These are phyloP conservation scores for Druon quercuslanigerum DNA, from an alignment of 1,140 invertebrate genomes.

Conservation along the genomic window DNA sequence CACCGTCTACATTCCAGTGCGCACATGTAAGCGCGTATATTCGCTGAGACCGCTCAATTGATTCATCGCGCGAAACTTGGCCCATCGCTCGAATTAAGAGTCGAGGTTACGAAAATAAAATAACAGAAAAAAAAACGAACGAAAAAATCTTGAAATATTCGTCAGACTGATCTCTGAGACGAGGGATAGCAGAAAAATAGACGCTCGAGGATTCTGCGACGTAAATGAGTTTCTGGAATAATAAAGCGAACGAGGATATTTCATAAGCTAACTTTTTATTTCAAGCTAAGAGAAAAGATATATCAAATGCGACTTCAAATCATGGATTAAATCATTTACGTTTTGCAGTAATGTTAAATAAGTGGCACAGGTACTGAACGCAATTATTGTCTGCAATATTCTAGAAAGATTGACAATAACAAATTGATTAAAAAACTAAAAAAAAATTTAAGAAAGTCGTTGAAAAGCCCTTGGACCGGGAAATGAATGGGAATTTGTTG, in stretches of 20 bases:
- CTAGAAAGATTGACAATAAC: too few relatives aligned
- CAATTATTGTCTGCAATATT: too few relatives aligned
- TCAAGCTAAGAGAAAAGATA: too few relatives aligned
- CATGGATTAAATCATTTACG: too few relatives aligned
- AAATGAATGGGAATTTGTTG: too few relatives aligned
- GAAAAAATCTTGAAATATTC: not conserved
- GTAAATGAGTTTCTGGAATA: not conserved
- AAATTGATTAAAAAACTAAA: too few relatives aligned
- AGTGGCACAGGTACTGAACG: too few relatives aligned
- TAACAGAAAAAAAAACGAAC: not conserved
- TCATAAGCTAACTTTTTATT: not conserved
- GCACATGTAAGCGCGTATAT: slow-evolving; percentile 41
- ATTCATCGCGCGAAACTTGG: slow-evolving; percentile 16
- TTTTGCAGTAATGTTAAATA: too few relatives aligned
- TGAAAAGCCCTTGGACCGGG: too few relatives aligned
- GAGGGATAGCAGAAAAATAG: not conserved
- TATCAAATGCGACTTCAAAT: too few relatives aligned
- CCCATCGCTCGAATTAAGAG: slow-evolving; percentile 21
- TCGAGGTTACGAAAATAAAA: not conserved
- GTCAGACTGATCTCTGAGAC: not conserved
- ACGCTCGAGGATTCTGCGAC: not conserved
- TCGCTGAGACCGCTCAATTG: slow-evolving; percentile 9
- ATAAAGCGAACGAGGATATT: not conserved
- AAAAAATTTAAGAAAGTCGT: too few relatives aligned
- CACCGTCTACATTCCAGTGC: slow-evolving; percentile 58